Evolutionary conservation across 2,113 vertebrate species (phyloP).

Genomic region (Amblyornis subalaris): DNA sequence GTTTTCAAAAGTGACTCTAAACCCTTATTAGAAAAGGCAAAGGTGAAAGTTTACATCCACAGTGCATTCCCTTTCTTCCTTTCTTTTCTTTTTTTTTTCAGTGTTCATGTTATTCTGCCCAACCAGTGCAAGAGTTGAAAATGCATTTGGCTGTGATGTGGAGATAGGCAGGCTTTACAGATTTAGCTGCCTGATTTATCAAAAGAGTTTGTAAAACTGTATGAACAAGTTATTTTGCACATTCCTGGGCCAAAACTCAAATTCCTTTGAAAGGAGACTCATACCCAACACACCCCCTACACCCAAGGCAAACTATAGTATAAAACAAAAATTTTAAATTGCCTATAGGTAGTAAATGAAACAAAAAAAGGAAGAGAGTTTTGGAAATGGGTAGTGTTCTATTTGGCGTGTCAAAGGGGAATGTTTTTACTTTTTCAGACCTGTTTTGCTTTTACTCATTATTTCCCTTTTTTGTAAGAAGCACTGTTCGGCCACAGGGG

Average conservation of each 20-base stretch:
- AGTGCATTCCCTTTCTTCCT: background rate
- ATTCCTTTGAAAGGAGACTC: background rate
- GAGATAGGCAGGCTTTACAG: background rate
- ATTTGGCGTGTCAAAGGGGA: background rate
- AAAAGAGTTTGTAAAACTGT: background rate
- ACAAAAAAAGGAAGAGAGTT: background rate
- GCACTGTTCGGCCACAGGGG: background rate
- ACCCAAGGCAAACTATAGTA: background rate
- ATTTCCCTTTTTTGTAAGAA: background rate
- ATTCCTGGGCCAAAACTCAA: background rate
- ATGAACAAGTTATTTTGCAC: background rate
- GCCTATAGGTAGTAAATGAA: background rate
- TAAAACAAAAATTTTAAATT: background rate
- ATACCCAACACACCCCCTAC: too few species aligned
- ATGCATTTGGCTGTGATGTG: background rate
- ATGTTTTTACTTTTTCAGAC: background rate
- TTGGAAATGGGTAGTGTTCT: background rate
- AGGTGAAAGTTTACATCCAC: background rate
- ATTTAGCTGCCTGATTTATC: background rate
- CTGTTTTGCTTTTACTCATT: background rate
- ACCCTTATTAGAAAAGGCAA: background rate
- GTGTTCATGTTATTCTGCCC: background rate
- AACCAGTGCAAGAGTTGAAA: background rate
- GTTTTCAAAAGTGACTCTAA: background rate
- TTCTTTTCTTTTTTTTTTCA: accelerated